Conservation (phyloP, 2,797 vertebrate species). For the Gymnodraco acuticeps region DNA sequence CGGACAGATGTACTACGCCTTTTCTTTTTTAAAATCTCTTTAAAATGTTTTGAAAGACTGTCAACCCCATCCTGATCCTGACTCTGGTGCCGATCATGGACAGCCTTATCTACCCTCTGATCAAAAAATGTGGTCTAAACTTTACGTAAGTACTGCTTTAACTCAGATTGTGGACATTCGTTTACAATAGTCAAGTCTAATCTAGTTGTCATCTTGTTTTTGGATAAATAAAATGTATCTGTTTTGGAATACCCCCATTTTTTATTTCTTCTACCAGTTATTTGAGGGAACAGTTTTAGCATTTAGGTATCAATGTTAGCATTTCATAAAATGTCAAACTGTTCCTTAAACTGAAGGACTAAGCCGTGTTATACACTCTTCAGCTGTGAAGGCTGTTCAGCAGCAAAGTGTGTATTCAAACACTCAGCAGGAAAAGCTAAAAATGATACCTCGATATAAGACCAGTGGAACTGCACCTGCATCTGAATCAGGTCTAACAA, state of each 20-base stretch:
- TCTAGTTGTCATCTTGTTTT: background rate
- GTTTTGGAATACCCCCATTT: background rate
- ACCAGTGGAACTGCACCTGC: background rate
- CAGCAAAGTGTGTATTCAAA: background rate
- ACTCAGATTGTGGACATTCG: background rate
- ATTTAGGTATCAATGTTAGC: background rate
- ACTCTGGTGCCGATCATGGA: constrained; percentile 92
- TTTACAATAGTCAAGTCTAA: too few relatives aligned
- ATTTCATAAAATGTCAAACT: background rate
- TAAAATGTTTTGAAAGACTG: constrained; percentile 84
- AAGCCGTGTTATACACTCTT: background rate
- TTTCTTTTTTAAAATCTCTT: constrained; percentile 56
- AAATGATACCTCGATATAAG: background rate
- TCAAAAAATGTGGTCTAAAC: constrained; percentile 92
- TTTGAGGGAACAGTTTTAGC: background rate
- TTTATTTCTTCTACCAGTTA: background rate
- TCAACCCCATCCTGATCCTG: constrained; percentile 94
- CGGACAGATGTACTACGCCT: constrained; percentile 4
- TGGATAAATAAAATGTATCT: background rate
- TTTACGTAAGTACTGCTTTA: constrained; percentile 88
- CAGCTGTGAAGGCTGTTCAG: background rate
- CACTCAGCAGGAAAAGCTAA: background rate
- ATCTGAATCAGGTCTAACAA: background rate
- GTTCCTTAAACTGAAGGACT: background rate
- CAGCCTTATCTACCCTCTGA: constrained; percentile 89